A percentile compares a stretch with the other conserved stretches of the same genome.
phyloP scores from a whole-genome alignment of 2,797 vertebrate species.

The Manis pentadactyla region DNA sequence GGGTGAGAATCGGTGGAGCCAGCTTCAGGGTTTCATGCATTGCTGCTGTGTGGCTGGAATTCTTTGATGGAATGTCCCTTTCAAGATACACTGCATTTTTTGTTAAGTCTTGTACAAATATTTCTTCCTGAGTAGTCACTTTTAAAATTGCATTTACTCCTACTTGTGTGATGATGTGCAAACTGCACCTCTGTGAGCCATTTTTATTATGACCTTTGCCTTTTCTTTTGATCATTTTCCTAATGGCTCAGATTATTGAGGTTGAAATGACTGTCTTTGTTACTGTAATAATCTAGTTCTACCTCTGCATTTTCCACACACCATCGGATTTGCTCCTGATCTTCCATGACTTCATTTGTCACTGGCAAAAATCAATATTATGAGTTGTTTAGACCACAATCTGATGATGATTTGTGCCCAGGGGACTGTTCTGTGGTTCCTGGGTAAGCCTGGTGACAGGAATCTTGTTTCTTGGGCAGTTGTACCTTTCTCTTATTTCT shows the following conservation, averaged over 20 bases:
- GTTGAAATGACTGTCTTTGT: not conserved
- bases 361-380: not conserved
- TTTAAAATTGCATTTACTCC: not conserved
- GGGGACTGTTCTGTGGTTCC: not conserved
- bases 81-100: not conserved
- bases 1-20: not conserved
- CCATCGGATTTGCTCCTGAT: not conserved
- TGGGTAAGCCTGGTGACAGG: rapidly evolving
- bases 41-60: slow-evolving; percentile 37
- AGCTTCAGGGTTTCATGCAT: not conserved
- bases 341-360: not conserved
- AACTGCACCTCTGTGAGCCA: not conserved
- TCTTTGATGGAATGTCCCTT: not conserved
- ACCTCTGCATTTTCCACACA: not conserved
- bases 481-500: not conserved
- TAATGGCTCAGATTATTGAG: not conserved
- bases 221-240: not conserved
- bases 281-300: not conserved
- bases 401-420: not conserved
- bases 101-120: not conserved
- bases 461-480: not conserved
- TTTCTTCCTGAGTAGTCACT: not conserved
- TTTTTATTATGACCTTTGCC: not conserved
- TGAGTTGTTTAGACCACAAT: not conserved
- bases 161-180: not conserved